phyloP scores from a whole-genome alignment of 2,888 invertebrate genomes.

The Terebella lapidaria region DNA sequence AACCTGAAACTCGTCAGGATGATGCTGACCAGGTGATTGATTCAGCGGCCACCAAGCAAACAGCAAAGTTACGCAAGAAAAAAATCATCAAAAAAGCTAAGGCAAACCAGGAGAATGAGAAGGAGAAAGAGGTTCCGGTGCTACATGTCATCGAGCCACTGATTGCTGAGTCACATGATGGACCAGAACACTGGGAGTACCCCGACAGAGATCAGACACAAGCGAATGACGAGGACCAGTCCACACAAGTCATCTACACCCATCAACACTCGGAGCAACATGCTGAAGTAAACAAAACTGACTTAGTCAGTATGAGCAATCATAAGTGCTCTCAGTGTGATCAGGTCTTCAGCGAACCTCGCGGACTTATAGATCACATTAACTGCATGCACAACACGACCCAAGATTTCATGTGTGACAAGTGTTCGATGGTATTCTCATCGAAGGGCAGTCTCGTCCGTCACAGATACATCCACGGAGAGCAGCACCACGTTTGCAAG shows the following conservation, averaged over 20 bases:
- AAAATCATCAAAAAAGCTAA: no score
- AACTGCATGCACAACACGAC: constrained; percentile 19
- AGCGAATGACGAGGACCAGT: not conserved
- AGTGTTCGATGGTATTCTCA: constrained; percentile 16
- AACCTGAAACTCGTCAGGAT: no score
- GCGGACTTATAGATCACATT: constrained; percentile 17
- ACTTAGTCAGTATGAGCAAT: constrained; percentile 3
- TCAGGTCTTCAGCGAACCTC: constrained; percentile 12
- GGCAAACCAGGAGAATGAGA: no score
- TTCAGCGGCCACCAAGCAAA: not conserved
- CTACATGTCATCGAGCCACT: no score
- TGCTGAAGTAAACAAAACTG: not conserved
- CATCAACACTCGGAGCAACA: not conserved
- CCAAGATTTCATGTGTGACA: constrained; percentile 13
- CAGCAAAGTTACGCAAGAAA: no score
- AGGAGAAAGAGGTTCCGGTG: no score
- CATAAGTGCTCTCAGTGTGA: constrained; percentile 10
- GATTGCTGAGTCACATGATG: no score
- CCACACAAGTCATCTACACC: not conserved
- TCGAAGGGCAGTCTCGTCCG: constrained; percentile 16
- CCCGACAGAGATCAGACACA: not conserved
- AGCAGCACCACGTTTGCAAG: constrained; percentile 11
- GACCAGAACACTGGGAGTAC: no score
- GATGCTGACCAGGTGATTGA: no score
- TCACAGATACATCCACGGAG: constrained; percentile 19